A percentile compares a stretch with the other conserved stretches of the same genome.
These are phyloP conservation scores for Tricholaema leucomelas DNA, from an alignment of 2,113 vertebrate species.

Conservation along the genomic window DNA sequence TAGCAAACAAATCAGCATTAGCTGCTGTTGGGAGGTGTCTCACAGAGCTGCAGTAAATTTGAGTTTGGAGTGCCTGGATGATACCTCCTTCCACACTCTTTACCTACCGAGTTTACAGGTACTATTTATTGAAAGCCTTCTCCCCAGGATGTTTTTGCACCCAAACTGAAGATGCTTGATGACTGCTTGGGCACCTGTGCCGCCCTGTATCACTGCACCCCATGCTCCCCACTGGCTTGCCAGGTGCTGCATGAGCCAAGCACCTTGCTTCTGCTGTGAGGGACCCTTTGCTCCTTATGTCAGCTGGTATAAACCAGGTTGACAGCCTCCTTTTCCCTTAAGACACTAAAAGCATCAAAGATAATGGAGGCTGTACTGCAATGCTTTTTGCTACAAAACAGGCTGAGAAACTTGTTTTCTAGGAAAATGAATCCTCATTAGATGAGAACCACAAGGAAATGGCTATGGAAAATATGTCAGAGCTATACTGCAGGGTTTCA, in stretches of 20 bases:
- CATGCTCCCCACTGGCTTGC: fast-evolving
- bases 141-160: fast-evolving
- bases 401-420: background rate
- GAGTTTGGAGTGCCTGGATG: background rate
- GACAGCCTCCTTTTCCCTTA: fast-evolving
- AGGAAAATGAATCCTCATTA: background rate
- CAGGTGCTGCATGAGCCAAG: fast-evolving
- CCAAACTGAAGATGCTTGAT: fast-evolving
- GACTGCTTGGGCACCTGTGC: fast-evolving
- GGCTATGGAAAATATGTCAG: slow-evolving; percentile 6
- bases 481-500: background rate
- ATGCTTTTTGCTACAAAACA: background rate
- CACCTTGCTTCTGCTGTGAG: background rate
- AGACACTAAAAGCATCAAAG: background rate
- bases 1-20: background rate
- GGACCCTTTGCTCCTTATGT: background rate
- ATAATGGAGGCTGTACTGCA: background rate
- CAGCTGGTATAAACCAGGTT: fast-evolving
- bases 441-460: background rate
- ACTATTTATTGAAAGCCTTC: background rate
- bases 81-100: background rate
- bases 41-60: background rate
- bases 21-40: background rate
- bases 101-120: background rate
- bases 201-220: background rate